Evolutionary conservation across 1,140 invertebrate genomes (phyloP).

Genomic region (Heliconius hewitsoni): DNA sequence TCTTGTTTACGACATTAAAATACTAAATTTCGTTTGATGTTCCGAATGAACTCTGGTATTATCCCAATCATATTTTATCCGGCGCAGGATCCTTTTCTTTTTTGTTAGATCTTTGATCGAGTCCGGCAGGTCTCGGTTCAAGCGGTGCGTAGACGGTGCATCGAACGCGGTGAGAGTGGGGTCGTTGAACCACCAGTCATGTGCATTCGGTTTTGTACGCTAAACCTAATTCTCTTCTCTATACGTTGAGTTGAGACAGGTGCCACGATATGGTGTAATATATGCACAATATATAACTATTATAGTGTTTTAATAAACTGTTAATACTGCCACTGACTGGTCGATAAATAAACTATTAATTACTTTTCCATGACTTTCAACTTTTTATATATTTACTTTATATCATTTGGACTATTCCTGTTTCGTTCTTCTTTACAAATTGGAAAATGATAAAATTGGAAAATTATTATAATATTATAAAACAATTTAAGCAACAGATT

Average conservation of each 20-base stretch:
- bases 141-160: slow-evolving; percentile 65
- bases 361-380: background rate
- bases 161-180: slow-evolving; percentile 76
- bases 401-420: background rate
- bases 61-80: slow-evolving; percentile 26
- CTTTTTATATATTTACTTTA: background rate
- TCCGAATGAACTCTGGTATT: slow-evolving; percentile 13
- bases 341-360: background rate
- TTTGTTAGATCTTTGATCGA: slow-evolving; percentile 48
- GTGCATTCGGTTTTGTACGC: slow-evolving; percentile 66
- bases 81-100: slow-evolving; percentile 32
- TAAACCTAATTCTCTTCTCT: slow-evolving; percentile 48
- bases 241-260: slow-evolving; percentile 41
- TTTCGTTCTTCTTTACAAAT: no score
- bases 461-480: background rate
- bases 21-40: slow-evolving; percentile 15
- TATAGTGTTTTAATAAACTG: background rate
- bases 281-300: slow-evolving; percentile 13
- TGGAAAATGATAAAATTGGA: background rate
- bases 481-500: background rate
- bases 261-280: slow-evolving; percentile 33
- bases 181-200: slow-evolving; percentile 72
- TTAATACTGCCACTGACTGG: background rate
- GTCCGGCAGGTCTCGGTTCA: slow-evolving; percentile 54
- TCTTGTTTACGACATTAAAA: slow-evolving; percentile 23